Evolutionary conservation across 2,797 vertebrate genomes (phyloP).

Genomic region (Cirrhinus molitorella): DNA sequence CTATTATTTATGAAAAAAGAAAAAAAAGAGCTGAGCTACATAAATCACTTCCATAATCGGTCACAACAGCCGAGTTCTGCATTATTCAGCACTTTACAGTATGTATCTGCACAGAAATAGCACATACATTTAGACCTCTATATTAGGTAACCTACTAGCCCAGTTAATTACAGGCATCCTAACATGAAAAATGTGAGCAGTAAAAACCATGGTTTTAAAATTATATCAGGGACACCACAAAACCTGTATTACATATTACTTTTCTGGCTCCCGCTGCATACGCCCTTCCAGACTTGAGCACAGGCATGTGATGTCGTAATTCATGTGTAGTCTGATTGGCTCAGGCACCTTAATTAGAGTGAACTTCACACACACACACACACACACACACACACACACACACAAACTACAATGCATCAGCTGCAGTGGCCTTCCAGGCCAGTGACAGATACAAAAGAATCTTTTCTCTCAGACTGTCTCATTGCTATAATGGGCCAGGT

Average conservation of each 20-base stretch:
- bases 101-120: slow-evolving; percentile 18
- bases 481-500: slow-evolving; percentile 33
- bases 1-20: not conserved
- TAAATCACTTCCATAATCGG: not conserved
- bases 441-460: slow-evolving; percentile 36
- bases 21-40: not conserved
- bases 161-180: slow-evolving; percentile 11
- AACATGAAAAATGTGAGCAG: slow-evolving; percentile 17
- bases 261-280: slow-evolving; percentile 18
- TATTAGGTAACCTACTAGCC: not conserved
- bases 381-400: not conserved
- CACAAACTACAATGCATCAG: slow-evolving; percentile 12
- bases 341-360: slow-evolving; percentile 23
- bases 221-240: slow-evolving; percentile 5
- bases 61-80: not conserved
- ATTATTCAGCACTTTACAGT: slow-evolving; percentile 27
- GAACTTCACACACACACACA: slow-evolving; percentile 9
- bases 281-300: not conserved
- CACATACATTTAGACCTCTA: slow-evolving; percentile 35
- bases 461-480: slow-evolving; percentile 35
- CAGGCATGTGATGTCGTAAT: slow-evolving; percentile 11
- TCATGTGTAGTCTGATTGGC: slow-evolving; percentile 23
- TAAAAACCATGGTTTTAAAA: slow-evolving; percentile 13
- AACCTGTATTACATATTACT: not conserved
- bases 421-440: slow-evolving; percentile 33